Conservation (phyloP, 2,888 invertebrate species). For the Octonoba sinensis region DNA sequence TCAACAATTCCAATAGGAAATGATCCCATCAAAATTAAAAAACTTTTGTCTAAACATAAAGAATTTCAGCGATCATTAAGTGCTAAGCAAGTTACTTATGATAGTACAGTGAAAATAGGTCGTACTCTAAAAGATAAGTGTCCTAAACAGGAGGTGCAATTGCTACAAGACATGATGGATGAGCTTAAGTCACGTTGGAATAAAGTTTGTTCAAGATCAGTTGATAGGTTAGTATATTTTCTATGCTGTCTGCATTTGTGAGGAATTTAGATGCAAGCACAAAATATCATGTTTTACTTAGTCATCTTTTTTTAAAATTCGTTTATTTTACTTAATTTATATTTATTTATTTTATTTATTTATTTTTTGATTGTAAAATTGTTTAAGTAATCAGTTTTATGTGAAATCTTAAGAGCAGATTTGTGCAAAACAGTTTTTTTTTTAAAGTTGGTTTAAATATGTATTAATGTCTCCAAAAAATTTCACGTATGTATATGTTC, state of each 20-base stretch:
- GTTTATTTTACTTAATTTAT: neutral
- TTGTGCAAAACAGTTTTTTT: too few species aligned
- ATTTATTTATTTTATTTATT: neutral
- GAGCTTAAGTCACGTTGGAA: conserved; percentile 95
- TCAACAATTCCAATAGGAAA: conserved; percentile 83
- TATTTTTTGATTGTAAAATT: too few species aligned
- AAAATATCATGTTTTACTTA: too few species aligned
- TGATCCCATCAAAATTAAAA: conserved; percentile 89
- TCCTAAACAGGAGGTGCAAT: conserved; percentile 88
- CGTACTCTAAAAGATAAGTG: conserved; percentile 93
- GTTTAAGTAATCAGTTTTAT: too few species aligned
- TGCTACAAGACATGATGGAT: conserved; percentile 85
- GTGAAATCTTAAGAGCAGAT: too few species aligned
- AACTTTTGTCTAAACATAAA: conserved; percentile 85
- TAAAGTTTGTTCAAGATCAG: conserved; percentile 91
- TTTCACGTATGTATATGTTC: too few species aligned
- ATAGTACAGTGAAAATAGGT: conserved; percentile 89
- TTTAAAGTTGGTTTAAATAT: too few species aligned
- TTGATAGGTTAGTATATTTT: conserved; percentile 78
- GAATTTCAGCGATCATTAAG: conserved; percentile 93
- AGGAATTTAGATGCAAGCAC: too few species aligned
- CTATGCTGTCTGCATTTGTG: too few species aligned
- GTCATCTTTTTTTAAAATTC: too few species aligned
- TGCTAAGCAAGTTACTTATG: conserved; percentile 86
- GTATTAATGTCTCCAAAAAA: too few species aligned